Evolutionary conservation across 2,113 vertebrate species (phyloP).

Genomic region (Apteryx owenii): DNA sequence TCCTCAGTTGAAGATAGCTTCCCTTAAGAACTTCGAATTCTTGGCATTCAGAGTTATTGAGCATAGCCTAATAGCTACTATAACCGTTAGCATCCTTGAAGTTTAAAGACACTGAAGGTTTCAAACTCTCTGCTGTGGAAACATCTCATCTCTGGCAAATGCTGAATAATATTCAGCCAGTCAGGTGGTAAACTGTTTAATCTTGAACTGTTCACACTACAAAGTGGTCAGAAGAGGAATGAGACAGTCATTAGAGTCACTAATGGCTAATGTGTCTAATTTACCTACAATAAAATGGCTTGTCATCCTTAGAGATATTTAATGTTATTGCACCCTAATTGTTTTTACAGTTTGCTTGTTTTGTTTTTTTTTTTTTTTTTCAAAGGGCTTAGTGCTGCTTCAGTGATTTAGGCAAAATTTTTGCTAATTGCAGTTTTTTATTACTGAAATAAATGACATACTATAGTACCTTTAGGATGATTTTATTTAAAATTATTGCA

Average conservation of each 20-base stretch:
- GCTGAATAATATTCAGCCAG: background rate
- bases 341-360: background rate
- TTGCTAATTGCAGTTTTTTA: background rate
- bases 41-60: rapidly evolving
- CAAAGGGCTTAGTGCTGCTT: background rate
- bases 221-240: background rate
- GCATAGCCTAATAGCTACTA: background rate
- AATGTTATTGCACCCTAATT: background rate
- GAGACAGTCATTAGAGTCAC: background rate
- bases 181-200: background rate
- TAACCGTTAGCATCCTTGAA: background rate
- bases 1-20: background rate
- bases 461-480: background rate
- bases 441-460: background rate
- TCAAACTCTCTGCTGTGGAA: background rate
- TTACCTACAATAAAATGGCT: background rate
- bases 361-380: background rate
- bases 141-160: background rate
- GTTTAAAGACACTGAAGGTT: background rate
- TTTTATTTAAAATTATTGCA: background rate
- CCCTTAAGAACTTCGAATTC: background rate
- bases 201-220: background rate
- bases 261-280: background rate
- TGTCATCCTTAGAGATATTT: background rate
- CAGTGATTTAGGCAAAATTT: background rate